Conservation (phyloP, 1,140 invertebrate species). For the Drosophila ambigua region DNA sequence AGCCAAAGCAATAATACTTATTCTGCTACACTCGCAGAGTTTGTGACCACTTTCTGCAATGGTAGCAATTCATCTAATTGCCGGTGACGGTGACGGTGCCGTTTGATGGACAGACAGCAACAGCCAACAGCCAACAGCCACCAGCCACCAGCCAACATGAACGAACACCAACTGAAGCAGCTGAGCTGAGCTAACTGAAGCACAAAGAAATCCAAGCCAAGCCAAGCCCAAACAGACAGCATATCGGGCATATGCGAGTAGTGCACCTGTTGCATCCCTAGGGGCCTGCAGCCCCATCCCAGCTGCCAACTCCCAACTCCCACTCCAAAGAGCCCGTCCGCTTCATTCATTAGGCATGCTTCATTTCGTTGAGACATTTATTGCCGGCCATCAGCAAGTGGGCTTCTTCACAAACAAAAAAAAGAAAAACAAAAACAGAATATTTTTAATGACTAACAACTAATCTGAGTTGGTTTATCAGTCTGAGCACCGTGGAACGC, state of each 20-base stretch:
- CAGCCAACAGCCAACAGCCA: conserved; percentile 44
- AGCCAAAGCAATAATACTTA: conserved; percentile 65
- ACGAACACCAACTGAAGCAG: conserved; percentile 11
- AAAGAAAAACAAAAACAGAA: neutral
- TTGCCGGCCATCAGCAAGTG: conserved; percentile 59
- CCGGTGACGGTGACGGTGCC: conserved; percentile 48
- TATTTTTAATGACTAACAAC: conserved; percentile 27
- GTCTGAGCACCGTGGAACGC: conserved; percentile 12
- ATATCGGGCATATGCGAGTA: too few species aligned
- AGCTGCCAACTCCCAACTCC: neutral
- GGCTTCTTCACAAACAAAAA: conserved; percentile 31
- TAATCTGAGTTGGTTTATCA: conserved; percentile 71
- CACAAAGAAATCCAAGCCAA: neutral
- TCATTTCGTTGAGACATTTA: conserved; percentile 69
- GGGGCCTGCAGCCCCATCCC: too few species aligned
- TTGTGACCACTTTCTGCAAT: conserved; percentile 65
- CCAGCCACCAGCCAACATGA: conserved; percentile 22
- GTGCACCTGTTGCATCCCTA: too few species aligned
- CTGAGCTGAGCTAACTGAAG: neutral
- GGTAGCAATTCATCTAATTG: conserved; percentile 71
- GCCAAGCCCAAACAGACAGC: too few species aligned
- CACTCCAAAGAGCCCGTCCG: conserved; percentile 20
- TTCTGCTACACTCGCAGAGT: conserved; percentile 40
- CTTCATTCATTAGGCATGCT: conserved; percentile 63
- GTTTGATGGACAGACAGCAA: conserved; percentile 58